Conservation (phyloP, 2,113 vertebrate species). For the Crotophaga sulcirostris region DNA sequence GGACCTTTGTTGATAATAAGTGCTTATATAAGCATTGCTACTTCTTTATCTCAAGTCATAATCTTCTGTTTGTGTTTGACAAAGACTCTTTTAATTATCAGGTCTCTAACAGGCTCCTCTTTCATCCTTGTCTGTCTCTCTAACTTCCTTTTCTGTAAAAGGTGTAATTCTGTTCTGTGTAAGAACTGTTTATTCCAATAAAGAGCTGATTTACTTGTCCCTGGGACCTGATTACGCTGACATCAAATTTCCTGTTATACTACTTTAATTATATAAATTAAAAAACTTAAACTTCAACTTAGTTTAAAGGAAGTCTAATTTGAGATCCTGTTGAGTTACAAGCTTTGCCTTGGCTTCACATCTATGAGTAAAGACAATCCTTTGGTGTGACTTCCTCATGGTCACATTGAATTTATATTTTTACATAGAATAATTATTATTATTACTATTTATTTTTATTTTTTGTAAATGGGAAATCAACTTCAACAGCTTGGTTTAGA, state of each 20-base stretch:
- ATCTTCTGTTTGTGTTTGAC: constrained; percentile 54
- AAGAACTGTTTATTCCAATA: constrained; percentile 45
- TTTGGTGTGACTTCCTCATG: not conserved
- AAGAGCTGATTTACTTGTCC: constrained; percentile 16
- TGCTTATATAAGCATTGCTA: constrained; percentile 21
- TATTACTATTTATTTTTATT: not conserved
- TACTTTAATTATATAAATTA: constrained; percentile 13
- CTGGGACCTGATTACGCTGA: not conserved
- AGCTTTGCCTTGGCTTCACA: not conserved
- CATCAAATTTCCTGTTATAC: not conserved
- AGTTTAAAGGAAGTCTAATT: not conserved
- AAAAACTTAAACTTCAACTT: not conserved
- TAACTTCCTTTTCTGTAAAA: constrained; percentile 50
- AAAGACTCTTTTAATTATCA: constrained; percentile 67
- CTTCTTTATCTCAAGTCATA: constrained; percentile 46
- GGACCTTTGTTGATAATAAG: constrained; percentile 28
- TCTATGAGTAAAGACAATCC: not conserved
- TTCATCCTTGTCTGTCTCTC: constrained; percentile 57
- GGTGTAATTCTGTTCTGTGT: constrained; percentile 39
- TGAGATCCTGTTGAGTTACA: not conserved
- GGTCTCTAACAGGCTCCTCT: constrained; percentile 59
- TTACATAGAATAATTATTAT: not conserved
- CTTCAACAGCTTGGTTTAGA: not conserved
- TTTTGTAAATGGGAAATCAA: not conserved
- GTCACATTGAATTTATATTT: not conserved